Evolutionary conservation across 2,113 vertebrate genomes (phyloP), one percentile per base, ranked within the genome.

Genomic region (Microtus pennsylvanicus): DNA sequence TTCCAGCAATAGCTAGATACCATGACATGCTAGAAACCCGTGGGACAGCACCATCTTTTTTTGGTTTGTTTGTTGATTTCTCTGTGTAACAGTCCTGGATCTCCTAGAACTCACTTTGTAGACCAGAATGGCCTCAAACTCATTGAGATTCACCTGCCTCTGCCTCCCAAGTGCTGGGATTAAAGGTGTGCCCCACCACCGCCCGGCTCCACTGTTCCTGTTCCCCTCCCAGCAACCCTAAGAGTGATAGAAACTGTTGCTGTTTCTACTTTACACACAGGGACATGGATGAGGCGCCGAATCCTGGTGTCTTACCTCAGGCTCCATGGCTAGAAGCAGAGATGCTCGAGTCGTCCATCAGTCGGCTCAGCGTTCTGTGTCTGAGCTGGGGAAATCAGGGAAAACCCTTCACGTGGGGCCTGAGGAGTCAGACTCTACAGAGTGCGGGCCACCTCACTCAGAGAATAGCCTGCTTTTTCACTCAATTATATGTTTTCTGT

Each of bases 401-500:
- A 4, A 58, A 58, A 17, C 52, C n/a, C 6, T 47, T 33, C 38
- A 28, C 21, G 14, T 38, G 1, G 50, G 82, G 70, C 87, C 87
- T 93, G 0, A 47, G 76, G 76, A 95, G 67, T 75, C 91, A 85
- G 58, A 85, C 82, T 93, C 94, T 90, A 67, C 80, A 87, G 90
- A 82, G 86, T 2, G 2, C 94, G 92, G 92, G 93, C 80, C 7
- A 2, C 90, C 96, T 96, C 88, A 87, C 95, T 96, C 92, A 92
- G 72, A 95, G 96, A 92, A 82, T 52, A 96, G 86, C 92, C 92
- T 95, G 96, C 90, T 92, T 97, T 93, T 93, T 89, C 81, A 95
- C 90, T 95, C 96, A 96, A 78, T 97, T 94, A 95, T 93, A 88
- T 97, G 96, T 97, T 96, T 98, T 78, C 97, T 97, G 11, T 94